Conservation (phyloP, 2,113 vertebrate species). For the Thamnaconus septentrionalis region DNA sequence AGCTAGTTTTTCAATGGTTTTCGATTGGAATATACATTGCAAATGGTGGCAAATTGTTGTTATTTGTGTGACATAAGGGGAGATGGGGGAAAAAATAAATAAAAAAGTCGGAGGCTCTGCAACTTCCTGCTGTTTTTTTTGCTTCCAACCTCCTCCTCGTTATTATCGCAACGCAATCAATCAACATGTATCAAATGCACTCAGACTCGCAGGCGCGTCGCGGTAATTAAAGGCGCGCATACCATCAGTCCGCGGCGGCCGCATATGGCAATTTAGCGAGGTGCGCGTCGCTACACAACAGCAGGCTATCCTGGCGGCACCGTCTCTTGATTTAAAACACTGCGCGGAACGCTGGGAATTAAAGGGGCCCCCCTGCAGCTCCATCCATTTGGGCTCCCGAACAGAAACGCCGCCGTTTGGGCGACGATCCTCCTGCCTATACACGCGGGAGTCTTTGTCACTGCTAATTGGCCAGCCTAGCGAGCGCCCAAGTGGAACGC, state of each 20-base stretch:
- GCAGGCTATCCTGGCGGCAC: slow-evolving; percentile 2
- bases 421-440: slow-evolving; percentile 47
- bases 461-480: slow-evolving; percentile 72
- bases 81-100: no score
- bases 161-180: background rate
- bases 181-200: background rate
- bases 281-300: slow-evolving; percentile 7
- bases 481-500: slow-evolving; percentile 63
- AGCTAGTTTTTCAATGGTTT: no score
- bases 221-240: background rate
- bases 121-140: no score
- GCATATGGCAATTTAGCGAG: slow-evolving; percentile 7
- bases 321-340: slow-evolving; percentile 48
- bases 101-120: no score
- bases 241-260: background rate
- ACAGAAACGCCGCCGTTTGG: slow-evolving; percentile 50
- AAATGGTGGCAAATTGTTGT: no score
- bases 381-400: slow-evolving; percentile 54
- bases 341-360: slow-evolving; percentile 42
- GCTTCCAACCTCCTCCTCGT: background rate
- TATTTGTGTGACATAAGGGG: no score
- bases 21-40: no score
- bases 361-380: slow-evolving; percentile 41
- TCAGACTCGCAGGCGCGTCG: background rate
- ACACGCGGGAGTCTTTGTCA: slow-evolving; percentile 70